phyloP scores from a whole-genome alignment of 2,113 vertebrate genomes.

The Varanus komodoensis region DNA sequence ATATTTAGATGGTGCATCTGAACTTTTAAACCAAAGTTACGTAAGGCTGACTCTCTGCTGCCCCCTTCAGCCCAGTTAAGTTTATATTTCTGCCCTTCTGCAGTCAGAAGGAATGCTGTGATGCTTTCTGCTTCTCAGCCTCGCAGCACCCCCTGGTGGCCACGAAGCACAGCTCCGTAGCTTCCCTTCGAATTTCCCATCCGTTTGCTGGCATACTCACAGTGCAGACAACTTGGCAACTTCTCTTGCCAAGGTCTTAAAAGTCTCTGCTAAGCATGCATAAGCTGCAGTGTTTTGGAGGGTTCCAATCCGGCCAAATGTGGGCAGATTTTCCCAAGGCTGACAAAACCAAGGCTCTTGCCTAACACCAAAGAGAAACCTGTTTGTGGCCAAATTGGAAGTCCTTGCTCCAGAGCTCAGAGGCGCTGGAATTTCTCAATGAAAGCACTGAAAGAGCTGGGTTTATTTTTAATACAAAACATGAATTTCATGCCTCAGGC shows the following conservation, averaged over 20 bases:
- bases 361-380: conserved; percentile 17
- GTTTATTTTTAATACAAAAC: background rate
- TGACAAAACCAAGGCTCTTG: conserved; percentile 26
- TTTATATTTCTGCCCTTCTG: background rate
- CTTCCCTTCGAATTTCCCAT: conserved; percentile 7
- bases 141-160: conserved; percentile 12
- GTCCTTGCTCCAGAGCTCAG: background rate
- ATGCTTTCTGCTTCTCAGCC: background rate
- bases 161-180: background rate
- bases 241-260: conserved; percentile 33
- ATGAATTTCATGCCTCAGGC: background rate
- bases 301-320: conserved; percentile 37
- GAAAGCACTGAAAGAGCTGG: background rate
- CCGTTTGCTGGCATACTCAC: background rate
- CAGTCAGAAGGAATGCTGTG: background rate
- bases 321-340: conserved; percentile 25
- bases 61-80: too few relatives aligned
- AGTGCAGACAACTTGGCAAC: conserved; percentile 32
- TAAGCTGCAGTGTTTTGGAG: conserved; percentile 21
- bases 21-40: background rate
- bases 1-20: background rate
- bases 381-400: conserved; percentile 16
- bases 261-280: conserved; percentile 38
- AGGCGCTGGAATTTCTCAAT: conserved; percentile 22
- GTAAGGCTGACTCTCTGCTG: background rate